These are phyloP conservation scores for Drosophila nr. fundita DNA, from an alignment of 2,888 invertebrate species.

Conservation along the genomic window DNA sequence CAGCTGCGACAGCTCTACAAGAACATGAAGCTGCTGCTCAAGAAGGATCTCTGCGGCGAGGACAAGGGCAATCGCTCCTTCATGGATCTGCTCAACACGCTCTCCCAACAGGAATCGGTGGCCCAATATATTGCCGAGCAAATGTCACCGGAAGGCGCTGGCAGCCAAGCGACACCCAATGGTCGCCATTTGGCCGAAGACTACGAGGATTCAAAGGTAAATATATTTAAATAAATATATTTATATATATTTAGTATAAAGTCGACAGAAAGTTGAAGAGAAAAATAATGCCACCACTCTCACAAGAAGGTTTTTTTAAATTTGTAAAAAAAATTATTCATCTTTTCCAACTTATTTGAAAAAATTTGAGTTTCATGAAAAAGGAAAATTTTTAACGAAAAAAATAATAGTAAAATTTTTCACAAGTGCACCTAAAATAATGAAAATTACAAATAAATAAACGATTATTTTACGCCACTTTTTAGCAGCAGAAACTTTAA, in stretches of 20 bases:
- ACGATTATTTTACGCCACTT: too few species aligned
- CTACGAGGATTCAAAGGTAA: slow-evolving; percentile 84
- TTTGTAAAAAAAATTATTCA: too few species aligned
- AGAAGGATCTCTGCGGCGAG: slow-evolving; percentile 84
- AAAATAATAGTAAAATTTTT: too few species aligned
- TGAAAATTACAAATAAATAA: too few species aligned
- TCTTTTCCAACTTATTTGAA: too few species aligned
- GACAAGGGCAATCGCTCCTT: slow-evolving; percentile 82
- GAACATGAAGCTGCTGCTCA: slow-evolving; percentile 84
- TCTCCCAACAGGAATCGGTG: slow-evolving; percentile 83
- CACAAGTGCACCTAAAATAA: too few species aligned
- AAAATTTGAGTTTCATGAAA: too few species aligned
- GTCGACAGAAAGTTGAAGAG: not conserved
- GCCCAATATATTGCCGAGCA: slow-evolving; percentile 82
- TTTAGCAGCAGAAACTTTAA: too few species aligned
- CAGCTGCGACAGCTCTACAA: slow-evolving; percentile 84
- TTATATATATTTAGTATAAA: not conserved
- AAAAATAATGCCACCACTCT: not conserved
- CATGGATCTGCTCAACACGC: slow-evolving; percentile 83
- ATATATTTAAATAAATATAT: slow-evolving; percentile 11
- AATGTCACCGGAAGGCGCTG: slow-evolving; percentile 78
- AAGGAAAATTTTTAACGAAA: too few species aligned
- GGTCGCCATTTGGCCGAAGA: slow-evolving; percentile 76
- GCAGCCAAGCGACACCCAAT: slow-evolving; percentile 51
- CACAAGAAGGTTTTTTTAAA: too few species aligned